Percentiles rank a stretch among this genome's conserved stretches.
phyloP scores from a whole-genome alignment of 2,113 vertebrate species.

The Prunella fulvescens region DNA sequence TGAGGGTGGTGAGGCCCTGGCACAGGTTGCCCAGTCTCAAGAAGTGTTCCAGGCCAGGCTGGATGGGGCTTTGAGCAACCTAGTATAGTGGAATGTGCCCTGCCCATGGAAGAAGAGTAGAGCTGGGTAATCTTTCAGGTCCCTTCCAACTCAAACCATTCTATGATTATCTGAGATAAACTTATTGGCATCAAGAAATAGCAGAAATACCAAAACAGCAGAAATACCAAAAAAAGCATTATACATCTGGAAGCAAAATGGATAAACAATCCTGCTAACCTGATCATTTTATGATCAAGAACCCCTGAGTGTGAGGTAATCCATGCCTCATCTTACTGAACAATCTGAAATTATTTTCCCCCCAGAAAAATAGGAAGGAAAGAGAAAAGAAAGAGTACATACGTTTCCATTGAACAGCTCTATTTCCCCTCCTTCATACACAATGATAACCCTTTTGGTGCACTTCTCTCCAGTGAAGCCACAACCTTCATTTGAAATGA shows the following conservation, averaged over 20 bases:
- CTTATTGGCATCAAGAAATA: background rate
- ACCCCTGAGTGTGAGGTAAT: background rate
- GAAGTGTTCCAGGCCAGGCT: accelerated
- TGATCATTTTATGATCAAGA: background rate
- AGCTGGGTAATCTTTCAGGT: background rate
- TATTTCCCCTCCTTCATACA: slow-evolving; percentile 83
- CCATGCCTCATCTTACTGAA: background rate
- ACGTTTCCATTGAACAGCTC: slow-evolving; percentile 84
- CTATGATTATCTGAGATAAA: background rate
- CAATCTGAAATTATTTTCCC: background rate
- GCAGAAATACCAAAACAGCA: background rate
- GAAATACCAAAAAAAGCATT: background rate
- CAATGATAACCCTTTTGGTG: slow-evolving; percentile 81
- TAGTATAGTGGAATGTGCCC: background rate
- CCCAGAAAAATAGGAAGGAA: background rate
- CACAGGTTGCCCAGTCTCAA: background rate
- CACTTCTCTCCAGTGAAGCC: slow-evolving; percentile 83
- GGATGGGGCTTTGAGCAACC: background rate
- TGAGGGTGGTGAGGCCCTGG: accelerated
- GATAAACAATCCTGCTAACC: background rate
- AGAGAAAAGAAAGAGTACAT: background rate
- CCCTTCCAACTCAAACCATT: background rate
- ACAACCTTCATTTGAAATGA: slow-evolving; percentile 90
- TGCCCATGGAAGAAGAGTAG: background rate
- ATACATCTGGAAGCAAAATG: background rate